Evolutionary conservation across 2,888 invertebrate species (phyloP), one percentile per base, ranked within the genome.

Genomic region (Nymphalis c-album): DNA sequence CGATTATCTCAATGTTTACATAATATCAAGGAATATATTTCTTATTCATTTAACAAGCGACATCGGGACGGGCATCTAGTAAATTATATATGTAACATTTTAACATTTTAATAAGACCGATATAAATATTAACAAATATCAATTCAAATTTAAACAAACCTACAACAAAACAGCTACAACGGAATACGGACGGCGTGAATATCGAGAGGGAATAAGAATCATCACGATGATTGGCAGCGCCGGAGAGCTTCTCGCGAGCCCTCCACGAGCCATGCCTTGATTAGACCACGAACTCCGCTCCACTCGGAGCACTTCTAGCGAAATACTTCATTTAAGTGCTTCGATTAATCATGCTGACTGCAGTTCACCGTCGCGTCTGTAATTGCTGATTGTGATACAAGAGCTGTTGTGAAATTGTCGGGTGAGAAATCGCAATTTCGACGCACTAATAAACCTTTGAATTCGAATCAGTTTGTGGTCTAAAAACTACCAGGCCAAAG

Each of bases 201-300:
- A 55, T 55, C 31, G 57, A 57, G 57, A 57, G 35, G 18, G 18
- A 57, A 26, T 40, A 35, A 57, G 57, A 57, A 57, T 57, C 18
- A 57, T 40, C 57, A 53, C 5, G 22, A 16, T 53, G 53, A 53
- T 53, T 53, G 53, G 53, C 53, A 40, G 18, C 57, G 57, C 35
- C 18, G 57, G 40, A 57, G 57, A 57, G 57, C 35, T 7, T 10
- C 35, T 18, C 35, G 35, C n/a, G 35, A 18, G 18, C 18, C 40
- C 35, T 57, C 57, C 6, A 8, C 35, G 26, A 17, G 17, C 18
- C 57, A 13, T 2, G 40, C 18, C 35, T 35, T 35, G 57, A 40
- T 57, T 57, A 57, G 57, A 57, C 40, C 57, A 40, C 35, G 10
- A 40, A 57, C 35, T 53, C 16, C 53, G 26, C 53, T 57, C 35